Base-by-base conservation (phyloP, 2,797 vertebrate species). In the Bufotes viridis region DNA sequence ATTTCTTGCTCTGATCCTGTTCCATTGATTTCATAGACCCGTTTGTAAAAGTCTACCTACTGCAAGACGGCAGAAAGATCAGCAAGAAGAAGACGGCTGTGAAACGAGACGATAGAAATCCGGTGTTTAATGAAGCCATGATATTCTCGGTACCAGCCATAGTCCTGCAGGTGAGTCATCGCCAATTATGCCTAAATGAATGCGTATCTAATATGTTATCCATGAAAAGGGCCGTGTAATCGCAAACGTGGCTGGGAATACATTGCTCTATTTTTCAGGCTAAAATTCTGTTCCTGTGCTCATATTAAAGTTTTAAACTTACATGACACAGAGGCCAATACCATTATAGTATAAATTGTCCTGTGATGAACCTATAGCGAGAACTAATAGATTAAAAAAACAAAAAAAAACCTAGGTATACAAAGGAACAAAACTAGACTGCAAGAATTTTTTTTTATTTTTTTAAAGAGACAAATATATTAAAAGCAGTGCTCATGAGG, bases 41-140 rank as follows among this genome's bases (percentile, higher is more conserved):
- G 2, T 99, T 99, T 0, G 97, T 99, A 91, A 99, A 99, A 94
- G 98, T 99, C 70, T 99, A 99, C 93, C 96, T 99, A 86, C 96
- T 99, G 90, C 98, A 99, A 94, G 98, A 99, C 0, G 97, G 97
- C 85, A 96, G 96, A 91, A 99, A 99, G 92, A 99, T 99, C 95
- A 99, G 98, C 94, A 99, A 99, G 95, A 99, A 99, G 95, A 99
- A 98, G 93, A 99, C 98, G 0, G 98, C 96, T 0, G 95, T 96
- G 90, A 99, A 99, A 91, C 94, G 97, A 90, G 98, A 97, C 0
- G 98, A 99, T 90, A 96, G 96, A 9, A 98, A 99, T 92, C 98
- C 98, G 0, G 98, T 99, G 91, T 99, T 98, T 93, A 99, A 99
- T 0, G 98, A 99, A 93, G 98, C 98, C 93, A 99, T 99, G 98